Evolutionary conservation across 2,888 invertebrate species (phyloP).

Genomic region (Limnephilus lunatus): DNA sequence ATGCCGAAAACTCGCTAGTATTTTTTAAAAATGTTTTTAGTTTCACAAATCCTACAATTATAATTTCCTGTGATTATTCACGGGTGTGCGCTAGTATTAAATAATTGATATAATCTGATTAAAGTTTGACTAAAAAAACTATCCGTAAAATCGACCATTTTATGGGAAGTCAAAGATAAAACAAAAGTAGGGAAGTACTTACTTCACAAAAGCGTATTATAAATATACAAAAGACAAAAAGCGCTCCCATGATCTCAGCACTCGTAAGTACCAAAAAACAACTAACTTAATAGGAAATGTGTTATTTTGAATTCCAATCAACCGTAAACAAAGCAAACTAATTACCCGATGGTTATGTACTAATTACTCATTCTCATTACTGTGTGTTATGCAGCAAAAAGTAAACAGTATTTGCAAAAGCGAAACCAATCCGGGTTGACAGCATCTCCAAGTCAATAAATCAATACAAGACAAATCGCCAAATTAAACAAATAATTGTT

Average conservation of each 20-base stretch:
- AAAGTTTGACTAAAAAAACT: not conserved
- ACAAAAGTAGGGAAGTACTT: not conserved
- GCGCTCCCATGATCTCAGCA: too few relatives aligned
- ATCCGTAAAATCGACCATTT: not conserved
- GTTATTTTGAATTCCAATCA: not conserved
- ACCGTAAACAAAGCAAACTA: constrained; percentile 43
- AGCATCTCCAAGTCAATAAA: not conserved
- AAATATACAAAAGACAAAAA: not conserved
- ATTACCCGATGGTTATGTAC: constrained; percentile 21
- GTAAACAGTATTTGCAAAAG: not conserved
- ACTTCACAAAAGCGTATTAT: not conserved
- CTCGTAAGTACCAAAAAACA: too few relatives aligned
- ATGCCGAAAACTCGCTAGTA: too few relatives aligned
- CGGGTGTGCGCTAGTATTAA: too few relatives aligned
- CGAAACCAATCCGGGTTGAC: not conserved
- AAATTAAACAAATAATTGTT: not conserved
- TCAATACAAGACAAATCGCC: constrained; percentile 23
- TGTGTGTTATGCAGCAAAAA: not conserved
- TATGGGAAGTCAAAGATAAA: not conserved
- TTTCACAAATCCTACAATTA: too few relatives aligned
- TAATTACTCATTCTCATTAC: constrained; percentile 7
- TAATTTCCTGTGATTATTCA: too few relatives aligned
- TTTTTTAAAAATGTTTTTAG: too few relatives aligned
- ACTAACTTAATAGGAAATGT: not conserved
- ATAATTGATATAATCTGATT: too few relatives aligned